A percentile compares a stretch with the other conserved stretches of the same genome.
phyloP scores from a whole-genome alignment of 2,888 invertebrate genomes.

The Drosophila infuscata region DNA sequence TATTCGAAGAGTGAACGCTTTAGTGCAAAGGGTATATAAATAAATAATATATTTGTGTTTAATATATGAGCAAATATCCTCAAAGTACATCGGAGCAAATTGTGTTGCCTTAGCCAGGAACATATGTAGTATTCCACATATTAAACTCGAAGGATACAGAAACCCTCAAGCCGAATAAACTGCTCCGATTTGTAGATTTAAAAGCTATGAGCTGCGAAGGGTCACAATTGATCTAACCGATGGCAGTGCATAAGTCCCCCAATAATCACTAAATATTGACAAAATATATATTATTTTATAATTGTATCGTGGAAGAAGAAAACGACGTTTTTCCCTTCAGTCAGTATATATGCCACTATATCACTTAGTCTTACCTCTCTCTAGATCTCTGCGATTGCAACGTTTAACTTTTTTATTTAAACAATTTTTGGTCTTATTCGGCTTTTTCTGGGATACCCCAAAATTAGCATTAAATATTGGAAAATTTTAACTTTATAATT shows the following conservation, averaged over 20 bases:
- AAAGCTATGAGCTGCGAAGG: not conserved
- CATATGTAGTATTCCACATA: no score
- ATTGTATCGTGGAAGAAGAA: no score
- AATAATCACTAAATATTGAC: no score
- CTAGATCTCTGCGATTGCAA: not conserved
- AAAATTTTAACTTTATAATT: no score
- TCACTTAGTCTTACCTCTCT: not conserved
- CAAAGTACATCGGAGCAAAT: no score
- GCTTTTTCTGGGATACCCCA: no score
- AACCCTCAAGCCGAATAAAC: not conserved
- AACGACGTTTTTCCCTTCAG: not conserved
- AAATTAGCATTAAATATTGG: no score
- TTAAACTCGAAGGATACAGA: no score
- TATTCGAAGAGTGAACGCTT: conserved; percentile 16
- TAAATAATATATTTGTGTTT: not conserved
- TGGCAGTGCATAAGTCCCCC: not conserved
- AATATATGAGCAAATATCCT: no score
- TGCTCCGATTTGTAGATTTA: not conserved
- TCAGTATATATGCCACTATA: not conserved
- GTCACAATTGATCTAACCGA: not conserved
- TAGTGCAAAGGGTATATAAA: not conserved
- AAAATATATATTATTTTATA: no score
- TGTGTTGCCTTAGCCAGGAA: no score
- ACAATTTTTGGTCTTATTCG: no score
- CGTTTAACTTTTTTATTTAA: not conserved